Evolutionary conservation across 2,888 invertebrate species (phyloP), one percentile per base, ranked within the genome.

Genomic region (Leptinotarsa juncta): DNA sequence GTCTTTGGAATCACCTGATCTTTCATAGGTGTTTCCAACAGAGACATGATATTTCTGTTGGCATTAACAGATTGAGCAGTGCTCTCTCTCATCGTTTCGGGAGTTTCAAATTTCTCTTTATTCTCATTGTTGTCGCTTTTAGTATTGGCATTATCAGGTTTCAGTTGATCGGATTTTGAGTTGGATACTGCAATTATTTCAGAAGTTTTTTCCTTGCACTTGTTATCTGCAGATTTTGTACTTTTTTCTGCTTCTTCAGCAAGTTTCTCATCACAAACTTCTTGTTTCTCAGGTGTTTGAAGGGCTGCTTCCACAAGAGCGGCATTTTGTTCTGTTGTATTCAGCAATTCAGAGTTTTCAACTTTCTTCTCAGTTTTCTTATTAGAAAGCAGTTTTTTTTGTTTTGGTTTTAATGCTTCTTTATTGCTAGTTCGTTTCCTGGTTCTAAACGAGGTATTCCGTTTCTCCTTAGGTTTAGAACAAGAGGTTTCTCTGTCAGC

Each of bases 121-220:
- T 77, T 66, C 15, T 72, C 74, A 74, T 81, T 77, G 32, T 82
- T 79, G n/a, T 75, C 42, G 68, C 75, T 4, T 68, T 53, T 62
- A 67, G 79, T 15, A 82, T 77, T 14, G 79, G 79, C n/a, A 82
- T 77, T 14, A 79, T 79, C 74, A 83, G 66, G 78, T 84, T 85
- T 67, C 79, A 85, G 1, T 83, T 83, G 65, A 82, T 85, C 65
- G 84, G 75, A 77, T 85, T 85, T 2, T 84, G 84, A n/a, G 85
- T 84, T 1, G 3, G 84, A 71, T 62, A 85, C 77, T 3, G 70
- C 72, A 62, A 76, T 80, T 20, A 32, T 65, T n/a, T 72, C 66
- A 16, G 75, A 16, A 5, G 10, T 23, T 10, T 49, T 23, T 53
- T 26, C 23, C 10, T 69, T 32, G 42, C 55, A 51, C 65, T 50